phyloP scores from a whole-genome alignment of 2,113 vertebrate genomes.

The Muntiacus reevesi region DNA sequence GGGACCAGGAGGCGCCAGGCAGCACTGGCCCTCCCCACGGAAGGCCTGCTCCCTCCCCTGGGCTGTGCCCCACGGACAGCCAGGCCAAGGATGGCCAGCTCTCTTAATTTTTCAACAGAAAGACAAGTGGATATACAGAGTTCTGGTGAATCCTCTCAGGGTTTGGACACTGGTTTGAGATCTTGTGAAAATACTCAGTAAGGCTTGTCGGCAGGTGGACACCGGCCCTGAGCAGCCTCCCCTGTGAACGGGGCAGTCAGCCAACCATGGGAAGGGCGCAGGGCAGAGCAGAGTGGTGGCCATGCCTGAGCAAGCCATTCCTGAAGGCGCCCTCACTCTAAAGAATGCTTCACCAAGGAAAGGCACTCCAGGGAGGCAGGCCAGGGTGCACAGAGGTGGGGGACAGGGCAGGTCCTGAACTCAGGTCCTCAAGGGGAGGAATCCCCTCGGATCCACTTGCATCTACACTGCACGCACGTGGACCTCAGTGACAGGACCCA shows the following conservation, averaged over 20 bases:
- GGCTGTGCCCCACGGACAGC: accelerated
- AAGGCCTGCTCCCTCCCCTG: accelerated
- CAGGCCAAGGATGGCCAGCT: too few species aligned
- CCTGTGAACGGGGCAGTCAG: background rate
- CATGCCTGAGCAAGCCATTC: accelerated
- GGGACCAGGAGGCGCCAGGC: accelerated
- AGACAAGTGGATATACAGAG: background rate
- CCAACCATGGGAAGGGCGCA: accelerated
- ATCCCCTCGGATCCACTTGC: accelerated
- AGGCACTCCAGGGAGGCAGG: background rate
- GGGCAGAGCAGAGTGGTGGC: accelerated
- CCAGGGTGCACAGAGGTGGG: too few species aligned
- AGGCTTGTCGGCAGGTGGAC: accelerated
- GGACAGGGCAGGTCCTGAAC: background rate
- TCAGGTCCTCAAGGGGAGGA: background rate
- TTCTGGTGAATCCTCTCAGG: background rate
- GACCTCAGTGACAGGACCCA: accelerated
- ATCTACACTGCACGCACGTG: accelerated
- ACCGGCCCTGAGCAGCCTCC: accelerated
- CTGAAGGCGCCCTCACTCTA: background rate
- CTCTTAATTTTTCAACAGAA: background rate
- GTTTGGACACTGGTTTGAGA: background rate
- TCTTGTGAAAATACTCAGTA: background rate
- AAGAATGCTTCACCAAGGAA: background rate
- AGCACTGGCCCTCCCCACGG: accelerated